phyloP scores from a whole-genome alignment of 2,113 vertebrate species.

The Urocynchramus pylzowi region DNA sequence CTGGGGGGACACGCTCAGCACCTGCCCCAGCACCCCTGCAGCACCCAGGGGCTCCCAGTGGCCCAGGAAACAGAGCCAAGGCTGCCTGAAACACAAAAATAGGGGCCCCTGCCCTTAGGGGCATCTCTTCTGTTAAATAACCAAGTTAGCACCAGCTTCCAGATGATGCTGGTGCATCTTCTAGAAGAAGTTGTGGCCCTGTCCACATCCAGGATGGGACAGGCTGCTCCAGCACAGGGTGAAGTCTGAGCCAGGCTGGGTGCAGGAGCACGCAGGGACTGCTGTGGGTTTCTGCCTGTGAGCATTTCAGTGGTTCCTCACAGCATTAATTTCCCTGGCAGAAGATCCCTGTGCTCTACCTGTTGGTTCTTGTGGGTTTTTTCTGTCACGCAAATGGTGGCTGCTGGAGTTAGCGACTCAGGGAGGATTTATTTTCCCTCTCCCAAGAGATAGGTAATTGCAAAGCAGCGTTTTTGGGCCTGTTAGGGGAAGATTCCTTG shows the following conservation, averaged over 20 bases:
- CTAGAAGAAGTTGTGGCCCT: not conserved
- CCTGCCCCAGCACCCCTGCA: not conserved
- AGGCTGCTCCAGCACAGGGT: not conserved
- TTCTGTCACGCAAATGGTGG: not conserved
- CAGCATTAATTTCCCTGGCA: not conserved
- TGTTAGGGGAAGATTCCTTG: not conserved
- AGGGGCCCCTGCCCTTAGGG: not conserved
- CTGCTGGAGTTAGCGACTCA: not conserved
- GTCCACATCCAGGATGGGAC: not conserved
- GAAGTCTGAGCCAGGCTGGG: rapidly evolving
- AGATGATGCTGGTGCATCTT: not conserved
- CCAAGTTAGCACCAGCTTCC: rapidly evolving
- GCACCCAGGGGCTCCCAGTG: not conserved
- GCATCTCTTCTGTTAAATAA: not conserved
- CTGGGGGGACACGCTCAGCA: not conserved
- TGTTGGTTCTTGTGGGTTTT: not conserved
- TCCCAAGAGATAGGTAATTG: not conserved
- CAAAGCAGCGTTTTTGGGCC: not conserved
- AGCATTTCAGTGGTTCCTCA: not conserved
- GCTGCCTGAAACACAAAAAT: not conserved
- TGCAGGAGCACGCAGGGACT: not conserved
- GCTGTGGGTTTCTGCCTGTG: not conserved
- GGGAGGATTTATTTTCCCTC: slow-evolving; percentile 2
- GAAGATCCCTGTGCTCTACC: not conserved
- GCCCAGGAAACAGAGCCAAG: not conserved